phyloP scores from a whole-genome alignment of 2,797 vertebrate genomes.

The Coendou prehensilis region DNA sequence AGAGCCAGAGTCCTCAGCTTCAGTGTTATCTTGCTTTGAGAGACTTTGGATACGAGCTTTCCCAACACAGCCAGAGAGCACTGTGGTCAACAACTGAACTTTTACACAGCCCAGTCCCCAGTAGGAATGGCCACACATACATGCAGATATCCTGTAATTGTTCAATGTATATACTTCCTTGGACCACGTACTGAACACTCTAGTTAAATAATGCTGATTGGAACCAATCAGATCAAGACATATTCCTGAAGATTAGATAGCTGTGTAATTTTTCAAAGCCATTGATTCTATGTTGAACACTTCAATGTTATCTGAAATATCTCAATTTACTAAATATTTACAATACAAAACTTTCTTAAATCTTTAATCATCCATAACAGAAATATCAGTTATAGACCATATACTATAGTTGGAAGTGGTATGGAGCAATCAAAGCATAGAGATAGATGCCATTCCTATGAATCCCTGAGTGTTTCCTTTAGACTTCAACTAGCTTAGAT shows the following conservation, averaged over 20 bases:
- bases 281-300: neutral
- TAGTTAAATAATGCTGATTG: neutral
- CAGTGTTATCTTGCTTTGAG: neutral
- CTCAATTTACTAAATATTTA: neutral
- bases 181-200: neutral
- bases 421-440: neutral
- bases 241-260: neutral
- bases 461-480: neutral
- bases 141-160: neutral
- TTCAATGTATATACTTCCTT: neutral
- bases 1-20: neutral
- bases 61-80: neutral
- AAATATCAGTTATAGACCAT: neutral
- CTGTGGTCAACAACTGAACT: neutral
- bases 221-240: neutral
- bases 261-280: neutral
- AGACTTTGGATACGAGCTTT: neutral
- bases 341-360: neutral
- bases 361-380: neutral
- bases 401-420: neutral
- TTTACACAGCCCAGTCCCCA: neutral
- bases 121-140: neutral
- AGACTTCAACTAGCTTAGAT: neutral
- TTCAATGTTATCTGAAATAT: neutral
- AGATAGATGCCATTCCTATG: neutral